phyloP scores from a whole-genome alignment of 1,140 invertebrate genomes.

The Drosophila asahinai region DNA sequence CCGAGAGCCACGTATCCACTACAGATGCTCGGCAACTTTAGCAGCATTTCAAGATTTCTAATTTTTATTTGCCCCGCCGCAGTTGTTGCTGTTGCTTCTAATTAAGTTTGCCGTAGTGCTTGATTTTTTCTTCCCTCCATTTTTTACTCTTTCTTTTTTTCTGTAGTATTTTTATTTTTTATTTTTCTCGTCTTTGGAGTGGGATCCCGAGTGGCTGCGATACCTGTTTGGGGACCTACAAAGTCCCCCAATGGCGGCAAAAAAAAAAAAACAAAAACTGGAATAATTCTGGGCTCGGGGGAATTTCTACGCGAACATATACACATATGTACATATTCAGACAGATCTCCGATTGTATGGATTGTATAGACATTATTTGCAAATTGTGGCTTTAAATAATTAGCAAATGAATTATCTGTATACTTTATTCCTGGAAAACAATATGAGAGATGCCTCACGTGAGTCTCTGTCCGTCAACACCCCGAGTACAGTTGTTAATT shows the following conservation, averaged over 20 bases:
- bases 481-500: constrained; percentile 52
- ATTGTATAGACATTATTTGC: constrained; percentile 53
- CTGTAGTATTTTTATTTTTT: constrained; percentile 20
- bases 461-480: constrained; percentile 22
- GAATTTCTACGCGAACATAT: constrained; percentile 44
- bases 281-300: constrained; percentile 53
- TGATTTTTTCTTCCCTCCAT: constrained; percentile 24
- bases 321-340: neutral
- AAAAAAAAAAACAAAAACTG: constrained; percentile 17
- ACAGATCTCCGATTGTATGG: constrained; percentile 9
- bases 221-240: constrained; percentile 54
- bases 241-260: constrained; percentile 9
- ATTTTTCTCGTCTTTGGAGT: constrained; percentile 23
- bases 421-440: constrained; percentile 56
- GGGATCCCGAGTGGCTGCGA: constrained; percentile 34
- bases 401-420: constrained; percentile 62
- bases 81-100: constrained; percentile 61
- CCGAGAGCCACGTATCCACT: constrained; percentile 44
- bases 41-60: constrained; percentile 70
- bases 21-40: constrained; percentile 59
- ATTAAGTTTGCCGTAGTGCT: constrained; percentile 62
- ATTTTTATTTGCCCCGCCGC: constrained; percentile 64
- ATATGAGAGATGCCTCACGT: constrained; percentile 43
- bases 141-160: constrained; percentile 28
- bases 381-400: constrained; percentile 70